These are phyloP conservation scores for Lochmaea capreae DNA, from an alignment of 2,888 invertebrate genomes.

Conservation along the genomic window DNA sequence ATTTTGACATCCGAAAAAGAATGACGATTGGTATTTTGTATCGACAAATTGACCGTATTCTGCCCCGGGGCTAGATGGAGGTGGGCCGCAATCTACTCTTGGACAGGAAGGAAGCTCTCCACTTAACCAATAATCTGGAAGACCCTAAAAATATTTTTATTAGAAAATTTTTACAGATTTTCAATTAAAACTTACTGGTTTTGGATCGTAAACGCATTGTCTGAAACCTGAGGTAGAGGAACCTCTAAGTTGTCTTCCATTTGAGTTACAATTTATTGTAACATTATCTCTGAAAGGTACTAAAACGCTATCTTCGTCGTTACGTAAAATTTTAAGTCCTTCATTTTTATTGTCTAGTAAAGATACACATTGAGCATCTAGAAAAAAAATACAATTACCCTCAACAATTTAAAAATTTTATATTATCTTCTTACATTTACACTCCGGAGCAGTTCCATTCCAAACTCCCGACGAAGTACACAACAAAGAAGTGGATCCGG, in stretches of 20 bases:
- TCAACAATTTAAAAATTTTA: no score
- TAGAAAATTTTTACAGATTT: not conserved
- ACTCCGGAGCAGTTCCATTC: constrained; percentile 94
- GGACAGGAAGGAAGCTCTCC: constrained; percentile 89
- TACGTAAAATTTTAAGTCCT: constrained; percentile 81
- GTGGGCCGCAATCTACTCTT: constrained; percentile 90
- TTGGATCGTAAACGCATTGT: constrained; percentile 96
- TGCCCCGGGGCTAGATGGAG: constrained; percentile 92
- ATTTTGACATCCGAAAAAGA: constrained; percentile 96
- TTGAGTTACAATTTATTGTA: constrained; percentile 82
- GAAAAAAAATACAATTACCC: constrained; percentile 49
- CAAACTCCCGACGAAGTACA: constrained; percentile 92
- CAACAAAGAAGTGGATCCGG: constrained; percentile 85
- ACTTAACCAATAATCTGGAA: constrained; percentile 92
- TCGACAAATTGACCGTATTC: constrained; percentile 91
- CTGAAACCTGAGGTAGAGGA: constrained; percentile 88
- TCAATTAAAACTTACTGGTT: constrained; percentile 71
- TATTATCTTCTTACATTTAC: constrained; percentile 79
- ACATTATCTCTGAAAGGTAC: constrained; percentile 93
- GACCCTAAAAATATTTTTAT: constrained; percentile 68
- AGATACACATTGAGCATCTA: constrained; percentile 91
- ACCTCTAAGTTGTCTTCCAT: constrained; percentile 82
- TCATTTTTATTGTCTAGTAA: constrained; percentile 90
- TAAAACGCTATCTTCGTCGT: constrained; percentile 84
- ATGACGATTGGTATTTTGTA: constrained; percentile 91